Evolutionary conservation across 2,113 vertebrate species (phyloP).

Genomic region (Chelonoidis abingdonii): DNA sequence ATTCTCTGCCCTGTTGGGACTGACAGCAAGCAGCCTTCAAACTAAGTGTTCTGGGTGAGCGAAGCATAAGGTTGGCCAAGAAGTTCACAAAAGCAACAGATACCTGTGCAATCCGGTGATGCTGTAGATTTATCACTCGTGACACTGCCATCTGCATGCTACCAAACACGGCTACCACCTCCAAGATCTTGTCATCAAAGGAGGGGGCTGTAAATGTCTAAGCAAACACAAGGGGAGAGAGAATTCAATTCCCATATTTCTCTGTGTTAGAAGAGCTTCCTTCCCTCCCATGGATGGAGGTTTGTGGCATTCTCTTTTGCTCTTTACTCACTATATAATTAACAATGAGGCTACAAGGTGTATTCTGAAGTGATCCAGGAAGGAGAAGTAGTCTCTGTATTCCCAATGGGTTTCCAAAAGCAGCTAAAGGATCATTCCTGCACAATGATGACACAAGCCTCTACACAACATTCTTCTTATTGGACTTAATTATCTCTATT

Average conservation of each 20-base stretch:
- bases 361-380: neutral
- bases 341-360: neutral
- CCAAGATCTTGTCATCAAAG: constrained; percentile 97
- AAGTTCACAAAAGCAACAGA: neutral
- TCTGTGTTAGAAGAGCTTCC: neutral
- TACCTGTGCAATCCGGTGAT: constrained; percentile 98
- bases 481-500: neutral
- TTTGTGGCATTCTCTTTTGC: neutral
- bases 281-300: accelerated
- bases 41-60: neutral
- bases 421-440: neutral
- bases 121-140: constrained; percentile 95
- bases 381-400: neutral
- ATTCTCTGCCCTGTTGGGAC: neutral
- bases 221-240: constrained; percentile 17
- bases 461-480: neutral
- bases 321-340: neutral
- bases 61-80: neutral
- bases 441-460: neutral
- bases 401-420: neutral
- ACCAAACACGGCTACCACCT: constrained; percentile 97
- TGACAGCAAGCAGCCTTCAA: neutral
- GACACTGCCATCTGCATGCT: constrained; percentile 99
- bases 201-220: constrained; percentile 96
- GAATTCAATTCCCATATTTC: neutral